Base-by-base conservation (phyloP, 2,888 invertebrate species). In the Drosophila setosimentum region DNA sequence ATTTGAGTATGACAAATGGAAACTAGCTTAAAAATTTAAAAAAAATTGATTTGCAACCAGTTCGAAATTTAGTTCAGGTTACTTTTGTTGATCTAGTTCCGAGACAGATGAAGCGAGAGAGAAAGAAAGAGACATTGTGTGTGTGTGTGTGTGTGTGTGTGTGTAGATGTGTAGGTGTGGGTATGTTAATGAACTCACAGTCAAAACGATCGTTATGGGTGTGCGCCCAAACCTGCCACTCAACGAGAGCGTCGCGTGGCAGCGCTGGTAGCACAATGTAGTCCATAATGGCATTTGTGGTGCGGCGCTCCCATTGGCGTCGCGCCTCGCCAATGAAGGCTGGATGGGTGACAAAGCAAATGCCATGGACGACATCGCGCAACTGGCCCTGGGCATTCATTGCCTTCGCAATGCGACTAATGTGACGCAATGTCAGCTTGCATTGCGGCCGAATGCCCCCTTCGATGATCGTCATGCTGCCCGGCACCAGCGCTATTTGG, bases 201-300 rank as follows among this genome's bases (percentile, higher is more conserved):
- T 97, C 97, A 92, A 97, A 97, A 78, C 96, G 95, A 93, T 96
- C 96, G 93, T 97, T 98, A 93, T 97, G 96, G 67, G 96, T 95
- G 92, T 97, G 97, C 49, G 97, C 97, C 97, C 97, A 97, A 71
- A 98, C 97, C 92, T 98, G 97, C 98, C 98, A 98, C 93, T 98
- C 98, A 29, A 98, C 96, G 60, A 95, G 94, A 29, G 98, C 98
- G 78, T 94, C 95, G 55, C 96, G 95, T 2, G 98, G 98, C 91
- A 98, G 94, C 30, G 95, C 95, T 32, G 96, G 95, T 70, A 98
- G 96, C 57, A 98, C 97, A 54, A 98, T 96, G 93, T 97, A 97
- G 94, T 97, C 97, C 89, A 97, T 96, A 80, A 97, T 97, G 58
- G 97, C 97, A 93, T 97, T 97, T 70, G 97, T 97, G 60, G 97